Base-by-base conservation (phyloP, 2,888 invertebrate species). In the Zaprionus bogoriensis region DNA sequence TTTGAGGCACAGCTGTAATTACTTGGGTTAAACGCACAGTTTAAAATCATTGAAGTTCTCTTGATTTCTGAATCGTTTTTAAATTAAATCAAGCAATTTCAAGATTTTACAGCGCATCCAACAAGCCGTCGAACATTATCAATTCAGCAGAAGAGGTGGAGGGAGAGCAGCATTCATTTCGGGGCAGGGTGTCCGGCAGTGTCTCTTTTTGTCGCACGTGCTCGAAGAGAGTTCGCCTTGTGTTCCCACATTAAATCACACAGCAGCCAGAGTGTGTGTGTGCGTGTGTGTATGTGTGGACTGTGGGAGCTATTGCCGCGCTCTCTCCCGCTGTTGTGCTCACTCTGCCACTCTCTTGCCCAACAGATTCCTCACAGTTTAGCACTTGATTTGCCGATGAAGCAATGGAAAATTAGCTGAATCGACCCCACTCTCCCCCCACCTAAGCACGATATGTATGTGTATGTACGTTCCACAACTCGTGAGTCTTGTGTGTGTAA, bases 11-110 rank as follows among this genome's bases (percentile, higher is more conserved):
- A 52, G 30, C 79, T 75, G 85, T 82, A 82, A 82, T 82, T 82
- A 85, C 83, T 71, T 82, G 83, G 80, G 82, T 82, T 82, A 82
- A 82, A 66, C 74, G 75, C 67, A 67, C 75, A 84, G 74, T 77
- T 80, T 81, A 82, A 81, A 81, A 77, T 67, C 66, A 67, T 72
- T 66, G 71, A 62, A 66, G 65, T 69, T 62, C 60, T 54, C 39
- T 61, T 75, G 72, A 75, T 80, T 82, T 80, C 73, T 73, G 73
- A 82, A 82, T 82, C 71, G 82, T 68, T 82, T 82, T 82, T 82
- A 85, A 82, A 82, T 82, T 85, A 74, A 85, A 82, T 82, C 74
- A 83, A 73, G 67, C 64, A 52, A 42, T 44, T 38, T 38, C 48
- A 36, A 36, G 17, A 17, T 36, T 47, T 36, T 30, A 47, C 58